Percentiles rank a stretch among this genome's conserved stretches.
Conservation (phyloP, 2,797 vertebrate species). For the Labroides dimidiatus region DNA sequence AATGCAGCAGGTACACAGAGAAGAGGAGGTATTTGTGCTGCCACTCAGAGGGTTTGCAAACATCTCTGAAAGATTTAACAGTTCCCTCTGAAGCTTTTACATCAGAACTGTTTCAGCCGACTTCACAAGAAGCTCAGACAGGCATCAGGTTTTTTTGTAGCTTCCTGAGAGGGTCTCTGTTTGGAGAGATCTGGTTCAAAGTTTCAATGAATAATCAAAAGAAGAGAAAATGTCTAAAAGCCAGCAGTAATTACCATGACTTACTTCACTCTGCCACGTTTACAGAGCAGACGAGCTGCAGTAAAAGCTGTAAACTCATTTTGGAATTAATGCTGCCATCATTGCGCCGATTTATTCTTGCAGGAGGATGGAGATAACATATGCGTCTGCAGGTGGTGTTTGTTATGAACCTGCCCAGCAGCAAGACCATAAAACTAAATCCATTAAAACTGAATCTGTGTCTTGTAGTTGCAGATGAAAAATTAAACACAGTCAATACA, state of each 20-base stretch:
- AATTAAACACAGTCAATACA: slow-evolving; percentile 20
- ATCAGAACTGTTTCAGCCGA: slow-evolving; percentile 13
- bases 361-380: slow-evolving; percentile 43
- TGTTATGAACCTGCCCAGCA: slow-evolving; percentile 46
- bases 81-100: slow-evolving; percentile 44
- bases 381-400: slow-evolving; percentile 66
- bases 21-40: slow-evolving; percentile 52
- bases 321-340: slow-evolving; percentile 32
- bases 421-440: slow-evolving; percentile 55
- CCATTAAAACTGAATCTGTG: slow-evolving; percentile 35
- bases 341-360: slow-evolving; percentile 37
- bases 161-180: neutral
- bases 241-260: neutral
- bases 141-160: slow-evolving; percentile 11
- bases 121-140: slow-evolving; percentile 18
- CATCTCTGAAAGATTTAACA: slow-evolving; percentile 60
- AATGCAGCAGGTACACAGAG: slow-evolving; percentile 67
- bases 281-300: slow-evolving; percentile 8
- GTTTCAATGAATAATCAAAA: slow-evolving; percentile 9
- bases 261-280: slow-evolving; percentile 6
- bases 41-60: slow-evolving; percentile 57
- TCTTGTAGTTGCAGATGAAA: slow-evolving; percentile 35
- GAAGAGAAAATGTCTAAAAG: neutral
- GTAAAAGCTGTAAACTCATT: slow-evolving; percentile 26
- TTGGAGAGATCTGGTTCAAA: neutral